Evolutionary conservation across 2,888 invertebrate species (phyloP).

Genomic region (Drosophila putrida): DNA sequence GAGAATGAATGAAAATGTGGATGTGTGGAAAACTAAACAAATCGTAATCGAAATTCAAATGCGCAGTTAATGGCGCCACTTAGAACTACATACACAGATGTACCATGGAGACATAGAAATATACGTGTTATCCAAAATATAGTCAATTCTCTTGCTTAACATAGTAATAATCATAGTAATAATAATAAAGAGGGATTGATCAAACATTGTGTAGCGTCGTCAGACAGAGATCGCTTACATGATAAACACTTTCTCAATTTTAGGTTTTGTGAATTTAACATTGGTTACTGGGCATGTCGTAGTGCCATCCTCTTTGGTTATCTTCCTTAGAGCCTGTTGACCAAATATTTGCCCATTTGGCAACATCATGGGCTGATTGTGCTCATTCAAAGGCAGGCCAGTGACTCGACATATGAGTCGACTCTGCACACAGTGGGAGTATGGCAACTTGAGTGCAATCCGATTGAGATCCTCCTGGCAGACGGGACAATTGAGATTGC

Average conservation of each 20-base stretch:
- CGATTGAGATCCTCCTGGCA: slow-evolving; percentile 95
- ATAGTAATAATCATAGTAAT: slow-evolving; percentile 14
- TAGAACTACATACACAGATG: slow-evolving; percentile 30
- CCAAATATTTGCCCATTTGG: slow-evolving; percentile 99
- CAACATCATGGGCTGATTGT: slow-evolving; percentile 99
- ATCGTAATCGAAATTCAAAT: slow-evolving; percentile 74
- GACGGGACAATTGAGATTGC: slow-evolving; percentile 96
- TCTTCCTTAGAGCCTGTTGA: slow-evolving; percentile 94
- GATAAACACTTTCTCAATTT: slow-evolving; percentile 98
- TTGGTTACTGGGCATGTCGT: slow-evolving; percentile 98
- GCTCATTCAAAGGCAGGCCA: slow-evolving; percentile 96
- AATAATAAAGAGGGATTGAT: slow-evolving; percentile 29
- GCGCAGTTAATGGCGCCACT: slow-evolving; percentile 48
- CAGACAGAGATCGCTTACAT: slow-evolving; percentile 88
- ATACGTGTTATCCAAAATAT: slow-evolving; percentile 55
- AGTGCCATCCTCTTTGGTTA: slow-evolving; percentile 97
- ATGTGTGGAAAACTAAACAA: slow-evolving; percentile 14
- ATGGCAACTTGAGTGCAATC: slow-evolving; percentile 94
- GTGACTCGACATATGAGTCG: slow-evolving; percentile 96
- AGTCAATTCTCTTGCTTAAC: slow-evolving; percentile 50
- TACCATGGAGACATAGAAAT: slow-evolving; percentile 40
- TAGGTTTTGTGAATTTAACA: slow-evolving; percentile 95
- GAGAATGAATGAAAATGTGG: slow-evolving; percentile 10
- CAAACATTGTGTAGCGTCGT: slow-evolving; percentile 27
- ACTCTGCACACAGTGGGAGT: slow-evolving; percentile 98